Base-by-base conservation (phyloP, 2,888 invertebrate genomes). In the Cosmia trapezina region DNA sequence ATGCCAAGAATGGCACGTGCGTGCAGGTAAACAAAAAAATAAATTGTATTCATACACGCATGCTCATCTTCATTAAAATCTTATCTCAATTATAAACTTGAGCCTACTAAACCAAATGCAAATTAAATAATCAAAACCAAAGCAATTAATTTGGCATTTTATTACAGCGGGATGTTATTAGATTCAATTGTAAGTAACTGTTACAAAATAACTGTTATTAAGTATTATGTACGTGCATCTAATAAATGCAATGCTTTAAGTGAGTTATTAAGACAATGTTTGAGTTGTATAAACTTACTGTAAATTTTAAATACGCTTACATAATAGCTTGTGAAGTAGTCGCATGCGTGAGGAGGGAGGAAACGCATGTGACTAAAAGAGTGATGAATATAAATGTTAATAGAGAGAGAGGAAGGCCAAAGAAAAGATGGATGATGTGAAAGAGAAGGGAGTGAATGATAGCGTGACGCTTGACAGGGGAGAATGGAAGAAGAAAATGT, bases 131-230 rank as follows among this genome's bases (percentile, higher is more conserved):
- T 76, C 28, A 28, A 61, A 76, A 65, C 43, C 45, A 49, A 81
- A 51, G 22, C 56, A 76, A 56, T 67, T 64, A 59, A 71, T 67
- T 56, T 49, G 9, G 33, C 53, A 69, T 60, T 54, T 68, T 54
- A 81, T 47, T 64, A 63, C 28, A 28, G 43, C 54, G 43, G 76
- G 76, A 76, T 76, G 61, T 70, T 61, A 56, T 70, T 60, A 69
- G 4, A 70, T 37, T 64, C 28, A 19, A 33, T 64, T 28, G 9
- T 28, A 28, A 45, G 22, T 64, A 75, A 81, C 53, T 7, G 53
- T 76, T 76, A 60, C 76, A 76, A 76, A 75, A 59, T 64, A 60
- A 60, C 66, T 28, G 54, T 60, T 54, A 76, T 65, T 64, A 49
- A 60, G 14, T 63, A 37, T 43, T 65, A 33, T 60, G 65, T 81